Evolutionary conservation across 2,888 invertebrate genomes (phyloP).

Genomic region (Caradrina kadenii): DNA sequence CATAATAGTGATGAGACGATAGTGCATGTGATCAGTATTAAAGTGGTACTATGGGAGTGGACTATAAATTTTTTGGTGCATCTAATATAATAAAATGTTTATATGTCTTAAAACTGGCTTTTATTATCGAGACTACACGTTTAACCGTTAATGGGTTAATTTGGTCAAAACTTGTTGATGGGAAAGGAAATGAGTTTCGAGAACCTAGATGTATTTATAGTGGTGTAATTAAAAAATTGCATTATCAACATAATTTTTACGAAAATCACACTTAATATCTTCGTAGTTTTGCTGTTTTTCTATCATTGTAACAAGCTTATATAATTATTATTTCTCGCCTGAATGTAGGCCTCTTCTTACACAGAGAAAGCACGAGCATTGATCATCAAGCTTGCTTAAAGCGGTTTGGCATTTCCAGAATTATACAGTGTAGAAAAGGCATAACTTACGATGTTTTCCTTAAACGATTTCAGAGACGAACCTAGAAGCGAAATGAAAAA

Average conservation of each 20-base stretch:
- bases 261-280: too few relatives aligned
- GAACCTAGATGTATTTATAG: not conserved
- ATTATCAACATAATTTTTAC: not conserved
- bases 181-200: conserved; percentile 27
- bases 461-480: too few relatives aligned
- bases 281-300: too few relatives aligned
- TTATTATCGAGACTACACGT: conserved; percentile 12
- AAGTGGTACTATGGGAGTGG: conserved; percentile 38
- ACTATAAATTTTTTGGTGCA: conserved; percentile 44
- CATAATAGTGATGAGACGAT: conserved; percentile 66
- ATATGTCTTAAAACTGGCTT: conserved; percentile 20
- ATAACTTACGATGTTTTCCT: too few relatives aligned
- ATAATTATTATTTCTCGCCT: too few relatives aligned
- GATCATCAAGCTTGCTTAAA: too few relatives aligned
- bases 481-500: too few relatives aligned
- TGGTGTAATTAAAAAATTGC: not conserved
- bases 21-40: conserved; percentile 64
- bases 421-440: too few relatives aligned
- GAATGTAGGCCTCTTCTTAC: too few relatives aligned
- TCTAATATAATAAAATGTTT: conserved; percentile 41
- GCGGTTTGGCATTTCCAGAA: too few relatives aligned
- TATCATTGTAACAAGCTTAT: too few relatives aligned
- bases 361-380: too few relatives aligned
- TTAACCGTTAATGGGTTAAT: conserved; percentile 42
- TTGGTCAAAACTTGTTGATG: conserved; percentile 38